Evolutionary conservation across 2,888 invertebrate genomes (phyloP), one percentile per base, ranked within the genome.

Genomic region (Chaitophorus viminalis): DNA sequence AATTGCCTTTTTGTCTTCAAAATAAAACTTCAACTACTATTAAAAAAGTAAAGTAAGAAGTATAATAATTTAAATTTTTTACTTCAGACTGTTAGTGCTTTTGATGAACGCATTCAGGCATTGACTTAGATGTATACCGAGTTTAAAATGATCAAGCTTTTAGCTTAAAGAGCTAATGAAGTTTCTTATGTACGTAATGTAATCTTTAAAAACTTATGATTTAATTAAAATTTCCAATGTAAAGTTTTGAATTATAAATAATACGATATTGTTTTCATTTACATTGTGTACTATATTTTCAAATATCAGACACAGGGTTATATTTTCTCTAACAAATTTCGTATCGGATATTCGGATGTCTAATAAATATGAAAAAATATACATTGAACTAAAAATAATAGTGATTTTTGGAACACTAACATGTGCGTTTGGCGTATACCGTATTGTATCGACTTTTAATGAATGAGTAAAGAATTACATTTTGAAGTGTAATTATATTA

Each of bases 131-230:
- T 2, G 25, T 54, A 21, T 31, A 54, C 11, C 17, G 9, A 54
- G 11, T 77, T 54, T 31, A 77, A 75, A 77, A 77, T 77, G 21
- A 31, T 77, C 52, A 77, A 33, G 52, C 9, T 77, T 9, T n/a
- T n/a, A n/a, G n/a, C n/a, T n/a, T 11, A 21, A n/a, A 31, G 5
- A 52, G 21, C 54, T 77, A 25, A 54, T 77, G 77, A 18, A 31
- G 25, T 77, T 46, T 46, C 46, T 11, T 46, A 14, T 46, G 14
- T 77, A 33, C 14, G 31, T 77, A 11, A 31, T 3, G 60, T 60
- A 60, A 78, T 78, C 78, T 60, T 76, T 33, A 25, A 31, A 54
- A 60, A 60, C 54, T 33, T 54, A 54, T 60, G 17, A 60, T 78
- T 60, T 33, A 78, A 78, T 78, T 78, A 78, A 78, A 78, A 60